Evolutionary conservation across 2,888 invertebrate species (phyloP).

Genomic region (Rugalucina vietnamica): DNA sequence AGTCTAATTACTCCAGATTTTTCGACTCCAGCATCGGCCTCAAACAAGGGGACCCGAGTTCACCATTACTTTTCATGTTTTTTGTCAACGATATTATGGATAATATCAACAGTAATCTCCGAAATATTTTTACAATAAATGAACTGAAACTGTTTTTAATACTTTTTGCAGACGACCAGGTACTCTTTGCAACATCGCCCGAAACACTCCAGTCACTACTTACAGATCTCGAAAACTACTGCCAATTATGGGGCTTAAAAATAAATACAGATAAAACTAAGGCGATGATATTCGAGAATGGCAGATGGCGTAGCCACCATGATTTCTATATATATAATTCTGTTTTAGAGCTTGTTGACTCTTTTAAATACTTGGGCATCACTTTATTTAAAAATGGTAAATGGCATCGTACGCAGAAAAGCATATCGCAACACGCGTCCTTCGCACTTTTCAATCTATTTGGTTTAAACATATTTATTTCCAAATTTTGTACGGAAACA

Average conservation of each 20-base stretch:
- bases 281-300: conserved; percentile 18
- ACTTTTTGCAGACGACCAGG: conserved; percentile 8
- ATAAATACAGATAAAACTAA: conserved; percentile 4
- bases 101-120: neutral
- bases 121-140: conserved; percentile 2
- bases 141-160: conserved; percentile 10
- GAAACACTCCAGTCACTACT: neutral
- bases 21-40: neutral
- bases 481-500: too few relatives aligned
- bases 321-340: neutral
- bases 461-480: too few relatives aligned
- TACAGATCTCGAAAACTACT: conserved; percentile 14
- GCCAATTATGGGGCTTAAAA: neutral
- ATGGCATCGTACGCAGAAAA: neutral
- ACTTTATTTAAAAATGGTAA: conserved; percentile 19
- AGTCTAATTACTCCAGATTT: neutral
- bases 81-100: conserved; percentile 6
- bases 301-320: neutral
- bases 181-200: neutral
- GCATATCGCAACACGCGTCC: conserved; percentile 13
- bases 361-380: conserved; percentile 19
- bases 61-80: conserved; percentile 3
- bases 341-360: neutral
- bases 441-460: neutral
- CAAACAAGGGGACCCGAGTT: neutral